A percentile compares a stretch with the other conserved stretches of the same genome.
phyloP scores from a whole-genome alignment of 2,113 vertebrate species.

The Hiodon tergisus region DNA sequence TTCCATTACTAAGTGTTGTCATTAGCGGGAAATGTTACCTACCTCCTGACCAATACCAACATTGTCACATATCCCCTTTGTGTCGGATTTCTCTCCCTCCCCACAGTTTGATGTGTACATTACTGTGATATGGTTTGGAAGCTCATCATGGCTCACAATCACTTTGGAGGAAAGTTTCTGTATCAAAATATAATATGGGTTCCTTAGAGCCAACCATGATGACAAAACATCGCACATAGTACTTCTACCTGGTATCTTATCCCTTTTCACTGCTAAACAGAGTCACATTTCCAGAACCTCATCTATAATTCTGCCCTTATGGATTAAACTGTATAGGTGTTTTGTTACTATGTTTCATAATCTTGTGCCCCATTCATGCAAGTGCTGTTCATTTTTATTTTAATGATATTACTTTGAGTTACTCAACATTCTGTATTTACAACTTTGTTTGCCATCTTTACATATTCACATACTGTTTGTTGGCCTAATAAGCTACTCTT shows the following conservation, averaged over 20 bases:
- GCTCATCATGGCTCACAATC: conserved; percentile 71
- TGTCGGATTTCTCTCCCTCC: neutral
- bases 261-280: neutral
- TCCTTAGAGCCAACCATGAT: too few species aligned
- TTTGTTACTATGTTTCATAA: too few species aligned
- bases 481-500: too few species aligned
- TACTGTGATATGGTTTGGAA: conserved; percentile 71
- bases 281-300: too few species aligned
- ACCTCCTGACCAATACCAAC: conserved; percentile 74
- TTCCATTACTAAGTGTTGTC: neutral
- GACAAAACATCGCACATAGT: neutral
- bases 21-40: conserved; percentile 19
- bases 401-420: too few species aligned
- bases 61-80: conserved; percentile 65
- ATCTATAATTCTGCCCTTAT: too few species aligned
- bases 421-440: too few species aligned
- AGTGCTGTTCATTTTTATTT: too few species aligned
- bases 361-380: too few species aligned
- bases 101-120: conserved; percentile 73
- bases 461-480: too few species aligned
- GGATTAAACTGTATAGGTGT: too few species aligned
- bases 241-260: neutral
- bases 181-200: neutral
- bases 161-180: conserved; percentile 86
- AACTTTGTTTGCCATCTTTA: too few species aligned